These are phyloP conservation scores for Eremobia ochroleuca DNA, from an alignment of 2,888 invertebrate species.

Conservation along the genomic window DNA sequence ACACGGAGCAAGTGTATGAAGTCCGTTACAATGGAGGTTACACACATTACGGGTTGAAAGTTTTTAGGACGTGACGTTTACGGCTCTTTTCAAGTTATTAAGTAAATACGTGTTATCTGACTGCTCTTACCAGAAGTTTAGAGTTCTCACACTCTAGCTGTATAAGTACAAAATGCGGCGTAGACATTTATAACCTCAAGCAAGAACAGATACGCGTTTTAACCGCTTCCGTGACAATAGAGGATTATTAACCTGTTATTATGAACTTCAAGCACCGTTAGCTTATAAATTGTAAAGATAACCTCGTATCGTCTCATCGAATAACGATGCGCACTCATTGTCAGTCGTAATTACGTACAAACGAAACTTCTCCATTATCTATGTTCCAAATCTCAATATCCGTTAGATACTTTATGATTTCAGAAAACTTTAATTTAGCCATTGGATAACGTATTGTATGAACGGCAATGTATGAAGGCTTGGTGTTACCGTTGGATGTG, in stretches of 20 bases:
- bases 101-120: slow-evolving; percentile 54
- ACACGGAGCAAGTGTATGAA: slow-evolving; percentile 55
- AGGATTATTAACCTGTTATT: slow-evolving; percentile 44
- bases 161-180: background rate
- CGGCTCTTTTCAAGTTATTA: slow-evolving; percentile 76
- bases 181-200: slow-evolving; percentile 20
- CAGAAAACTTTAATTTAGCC: slow-evolving; percentile 44
- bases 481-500: slow-evolving; percentile 61
- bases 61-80: slow-evolving; percentile 84
- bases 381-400: slow-evolving; percentile 73
- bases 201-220: slow-evolving; percentile 1
- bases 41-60: slow-evolving; percentile 73
- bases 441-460: slow-evolving; percentile 55
- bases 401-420: slow-evolving; percentile 68
- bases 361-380: slow-evolving; percentile 73
- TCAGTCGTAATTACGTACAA: slow-evolving; percentile 60
- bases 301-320: slow-evolving; percentile 67
- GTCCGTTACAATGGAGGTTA: slow-evolving; percentile 72
- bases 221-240: slow-evolving; percentile 44
- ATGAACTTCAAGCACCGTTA: slow-evolving; percentile 72
- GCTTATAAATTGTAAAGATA: slow-evolving; percentile 71
- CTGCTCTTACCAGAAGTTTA: slow-evolving; percentile 13
- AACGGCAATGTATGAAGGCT: slow-evolving; percentile 51
- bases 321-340: slow-evolving; percentile 72
- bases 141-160: background rate